Percentiles rank a stretch among this genome's conserved stretches.
Evolutionary conservation across 2,113 vertebrate genomes (phyloP).

Genomic region (Lasiurus borealis): DNA sequence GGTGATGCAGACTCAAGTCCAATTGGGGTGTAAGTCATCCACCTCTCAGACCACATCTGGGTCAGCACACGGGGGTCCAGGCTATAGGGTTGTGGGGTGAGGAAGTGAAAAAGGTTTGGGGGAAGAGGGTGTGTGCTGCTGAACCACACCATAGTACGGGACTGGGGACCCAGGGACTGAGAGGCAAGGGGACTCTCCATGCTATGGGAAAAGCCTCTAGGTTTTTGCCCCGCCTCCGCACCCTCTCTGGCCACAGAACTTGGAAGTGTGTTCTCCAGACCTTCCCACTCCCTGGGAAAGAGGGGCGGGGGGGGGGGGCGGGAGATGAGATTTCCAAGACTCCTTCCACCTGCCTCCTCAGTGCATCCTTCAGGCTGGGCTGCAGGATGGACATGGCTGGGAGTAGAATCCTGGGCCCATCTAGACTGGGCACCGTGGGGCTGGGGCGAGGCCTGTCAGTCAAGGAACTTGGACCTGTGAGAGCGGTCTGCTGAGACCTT

Average conservation of each 20-base stretch:
- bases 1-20: background rate
- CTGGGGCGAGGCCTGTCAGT: background rate
- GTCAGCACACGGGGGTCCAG: background rate
- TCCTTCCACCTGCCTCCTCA: background rate
- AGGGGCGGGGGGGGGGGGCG: background rate
- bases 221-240: background rate
- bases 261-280: background rate
- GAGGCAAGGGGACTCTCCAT: accelerated
- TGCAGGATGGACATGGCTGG: background rate
- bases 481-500: background rate
- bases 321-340: too few relatives aligned
- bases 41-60: background rate
- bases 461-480: background rate
- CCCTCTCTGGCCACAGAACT: background rate
- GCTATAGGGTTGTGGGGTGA: too few relatives aligned
- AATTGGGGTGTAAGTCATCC: background rate
- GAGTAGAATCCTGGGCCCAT: background rate
- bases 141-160: background rate
- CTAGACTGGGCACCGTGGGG: accelerated
- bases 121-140: background rate
- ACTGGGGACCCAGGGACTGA: background rate
- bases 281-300: background rate
- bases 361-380: background rate
- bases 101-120: background rate
- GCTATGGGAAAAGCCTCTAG: background rate